Evolutionary conservation across 2,888 invertebrate species (phyloP).

Genomic region (Micoletzkya japonica): DNA sequence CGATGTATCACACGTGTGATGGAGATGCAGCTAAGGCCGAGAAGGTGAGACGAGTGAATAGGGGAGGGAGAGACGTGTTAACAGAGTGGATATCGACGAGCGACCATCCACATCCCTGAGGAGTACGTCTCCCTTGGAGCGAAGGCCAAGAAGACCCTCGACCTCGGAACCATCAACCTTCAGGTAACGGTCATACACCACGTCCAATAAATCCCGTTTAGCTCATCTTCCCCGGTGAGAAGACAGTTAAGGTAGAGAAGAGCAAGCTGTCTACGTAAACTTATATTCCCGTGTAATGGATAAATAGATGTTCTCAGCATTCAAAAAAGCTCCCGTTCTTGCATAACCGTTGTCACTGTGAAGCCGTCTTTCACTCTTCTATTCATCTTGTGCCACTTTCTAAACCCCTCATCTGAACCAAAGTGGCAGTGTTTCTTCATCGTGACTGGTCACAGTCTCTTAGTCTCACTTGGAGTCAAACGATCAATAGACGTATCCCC

Average conservation of each 20-base stretch:
- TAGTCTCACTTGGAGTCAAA: no score
- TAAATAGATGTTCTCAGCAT: no score
- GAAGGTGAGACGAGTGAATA: conserved; percentile 35
- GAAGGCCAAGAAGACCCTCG: conserved; percentile 46
- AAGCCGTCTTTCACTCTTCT: no score
- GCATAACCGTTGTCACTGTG: no score
- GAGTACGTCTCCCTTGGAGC: conserved; percentile 43
- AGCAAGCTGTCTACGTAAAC: no score
- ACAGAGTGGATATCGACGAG: conserved; percentile 45
- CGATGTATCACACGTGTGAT: conserved; percentile 47
- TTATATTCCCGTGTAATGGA: no score
- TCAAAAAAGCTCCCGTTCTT: no score
- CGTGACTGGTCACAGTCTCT: no score
- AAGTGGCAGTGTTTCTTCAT: no score
- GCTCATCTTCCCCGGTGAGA: conserved; percentile 46
- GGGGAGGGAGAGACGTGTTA: background rate
- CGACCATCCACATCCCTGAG: conserved; percentile 41
- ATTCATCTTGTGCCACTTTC: no score
- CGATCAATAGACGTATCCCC: no score
- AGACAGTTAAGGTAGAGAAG: conserved; percentile 22
- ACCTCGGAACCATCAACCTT: conserved; percentile 46
- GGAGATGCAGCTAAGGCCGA: conserved; percentile 43
- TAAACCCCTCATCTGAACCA: no score
- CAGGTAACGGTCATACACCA: conserved; percentile 29
- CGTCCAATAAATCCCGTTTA: conserved; percentile 5